Percentiles rank a stretch among this genome's conserved stretches.
Evolutionary conservation across 2,113 vertebrate genomes (phyloP).

Genomic region (Chloropsis cyanopogon): DNA sequence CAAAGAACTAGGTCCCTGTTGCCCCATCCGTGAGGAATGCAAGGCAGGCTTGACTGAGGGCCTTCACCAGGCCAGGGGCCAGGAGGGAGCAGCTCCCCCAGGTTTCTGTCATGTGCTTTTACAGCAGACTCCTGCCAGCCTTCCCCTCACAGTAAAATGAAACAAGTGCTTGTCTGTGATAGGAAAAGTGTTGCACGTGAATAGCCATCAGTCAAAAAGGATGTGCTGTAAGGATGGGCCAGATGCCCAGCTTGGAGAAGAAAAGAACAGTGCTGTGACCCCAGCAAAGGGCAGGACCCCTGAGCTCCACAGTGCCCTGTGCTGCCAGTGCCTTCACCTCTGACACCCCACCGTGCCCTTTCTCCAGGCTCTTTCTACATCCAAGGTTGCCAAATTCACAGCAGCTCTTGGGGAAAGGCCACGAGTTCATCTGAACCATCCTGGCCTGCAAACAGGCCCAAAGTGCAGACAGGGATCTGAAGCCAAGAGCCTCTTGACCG

Average conservation of each 20-base stretch:
- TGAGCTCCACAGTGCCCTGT: background rate
- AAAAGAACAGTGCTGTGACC: conserved; percentile 10
- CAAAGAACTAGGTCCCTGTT: background rate
- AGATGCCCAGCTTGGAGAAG: background rate
- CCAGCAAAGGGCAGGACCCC: conserved; percentile 19
- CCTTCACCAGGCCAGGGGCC: background rate
- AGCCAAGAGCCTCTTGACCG: background rate
- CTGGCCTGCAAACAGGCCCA: accelerated
- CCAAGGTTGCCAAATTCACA: background rate
- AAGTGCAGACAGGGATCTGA: background rate
- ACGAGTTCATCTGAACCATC: background rate
- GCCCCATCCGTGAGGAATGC: background rate
- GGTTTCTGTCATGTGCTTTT: background rate
- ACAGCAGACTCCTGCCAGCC: background rate
- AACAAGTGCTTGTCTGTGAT: background rate
- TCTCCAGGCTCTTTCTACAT: background rate
- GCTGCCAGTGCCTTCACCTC: background rate
- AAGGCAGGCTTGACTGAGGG: background rate
- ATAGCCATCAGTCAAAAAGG: conserved; percentile 17
- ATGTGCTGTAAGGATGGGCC: background rate
- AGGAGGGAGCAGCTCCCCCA: background rate
- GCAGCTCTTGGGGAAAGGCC: background rate
- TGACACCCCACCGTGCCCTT: background rate
- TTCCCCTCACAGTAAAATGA: background rate
- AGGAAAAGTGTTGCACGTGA: background rate